Percentiles rank a stretch among this genome's conserved stretches.
Evolutionary conservation across 2,888 invertebrate species (phyloP).

Genomic region (Pilophorus perplexus): DNA sequence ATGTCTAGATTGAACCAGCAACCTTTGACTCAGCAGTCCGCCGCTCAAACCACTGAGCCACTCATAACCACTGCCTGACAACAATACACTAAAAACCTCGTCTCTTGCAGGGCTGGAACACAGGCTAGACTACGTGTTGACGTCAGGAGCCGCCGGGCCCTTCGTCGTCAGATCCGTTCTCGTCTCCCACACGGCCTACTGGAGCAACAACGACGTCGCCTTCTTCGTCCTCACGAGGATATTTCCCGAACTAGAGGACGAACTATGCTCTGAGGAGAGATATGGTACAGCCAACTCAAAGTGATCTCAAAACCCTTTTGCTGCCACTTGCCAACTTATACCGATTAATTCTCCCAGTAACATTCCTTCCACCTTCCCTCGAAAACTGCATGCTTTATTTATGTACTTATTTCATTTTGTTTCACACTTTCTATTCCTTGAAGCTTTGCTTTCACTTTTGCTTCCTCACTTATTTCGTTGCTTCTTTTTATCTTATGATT

Average conservation of each 20-base stretch:
- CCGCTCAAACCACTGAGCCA: too few species aligned
- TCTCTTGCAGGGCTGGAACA: slow-evolving; percentile 59
- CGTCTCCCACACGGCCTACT: slow-evolving; percentile 60
- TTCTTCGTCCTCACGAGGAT: slow-evolving; percentile 60
- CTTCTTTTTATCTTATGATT: too few species aligned
- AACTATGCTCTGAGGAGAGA: slow-evolving; percentile 38
- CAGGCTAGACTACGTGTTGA: slow-evolving; percentile 62
- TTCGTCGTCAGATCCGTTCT: slow-evolving; percentile 47
- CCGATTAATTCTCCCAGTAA: neutral
- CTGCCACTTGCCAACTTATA: slow-evolving; percentile 33
- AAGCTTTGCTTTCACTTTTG: neutral
- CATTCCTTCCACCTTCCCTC: neutral
- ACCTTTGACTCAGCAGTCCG: too few species aligned
- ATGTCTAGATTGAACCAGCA: too few species aligned
- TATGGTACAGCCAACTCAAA: slow-evolving; percentile 32
- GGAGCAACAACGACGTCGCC: slow-evolving; percentile 63
- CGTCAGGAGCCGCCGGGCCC: slow-evolving; percentile 52
- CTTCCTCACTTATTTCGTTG: too few species aligned
- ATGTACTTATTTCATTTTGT: neutral
- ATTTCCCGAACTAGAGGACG: slow-evolving; percentile 54
- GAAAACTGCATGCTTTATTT: slow-evolving; percentile 2
- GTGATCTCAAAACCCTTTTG: slow-evolving; percentile 31
- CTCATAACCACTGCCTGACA: too few species aligned
- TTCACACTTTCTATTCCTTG: neutral
- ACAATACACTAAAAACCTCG: too few species aligned